Base-by-base conservation (phyloP, 2,797 vertebrate species). In the Aulostomus chinensis region DNA sequence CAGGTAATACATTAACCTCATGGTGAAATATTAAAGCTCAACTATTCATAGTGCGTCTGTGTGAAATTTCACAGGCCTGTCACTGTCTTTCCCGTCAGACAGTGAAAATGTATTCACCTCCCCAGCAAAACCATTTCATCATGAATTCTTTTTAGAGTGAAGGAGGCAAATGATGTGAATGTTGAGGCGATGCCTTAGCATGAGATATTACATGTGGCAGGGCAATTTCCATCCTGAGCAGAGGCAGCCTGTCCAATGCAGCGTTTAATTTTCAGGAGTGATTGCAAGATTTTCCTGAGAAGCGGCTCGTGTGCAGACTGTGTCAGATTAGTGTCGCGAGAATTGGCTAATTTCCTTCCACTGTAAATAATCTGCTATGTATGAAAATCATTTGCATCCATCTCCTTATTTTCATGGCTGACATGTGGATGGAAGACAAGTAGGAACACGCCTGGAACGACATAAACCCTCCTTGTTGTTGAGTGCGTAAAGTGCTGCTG, bases 191-290 rank as follows among this genome's bases (percentile, higher is more conserved):
- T 49, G 47, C 43, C 45, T 70, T 67, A 13, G 40, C 45, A 57
- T 73, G 81, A 85, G 65, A 71, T 85, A 85, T 86, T 73, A 74
- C 67, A 81, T 72, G 73, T 84, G 85, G 69, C 84, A 85, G 77
- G 57, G 57, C 77, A 88, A 85, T 89, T 85, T 85, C 80, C 74
- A 81, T 74, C 56, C 41, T 5, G 10, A 75, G 70, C 66, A 60
- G 71, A 20, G 58, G 73, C 61, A 32, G 39, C 52, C 42, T 46
- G 17, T 69, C 55, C 26, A 42, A 40, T 73, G 49, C 40, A 5
- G 25, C 26, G 0, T 75, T 86, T 84, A 80, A 87, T 88, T 87
- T 80, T 78, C 70, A 76, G 68, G 45, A 70, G 68, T 73, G 78
- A 86, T 81, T 78, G 64, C 42, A 59, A 53, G 4, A 63, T 67